Conservation (phyloP, 92 coral and sea anemone genomes). For the Porites evermanni region DNA sequence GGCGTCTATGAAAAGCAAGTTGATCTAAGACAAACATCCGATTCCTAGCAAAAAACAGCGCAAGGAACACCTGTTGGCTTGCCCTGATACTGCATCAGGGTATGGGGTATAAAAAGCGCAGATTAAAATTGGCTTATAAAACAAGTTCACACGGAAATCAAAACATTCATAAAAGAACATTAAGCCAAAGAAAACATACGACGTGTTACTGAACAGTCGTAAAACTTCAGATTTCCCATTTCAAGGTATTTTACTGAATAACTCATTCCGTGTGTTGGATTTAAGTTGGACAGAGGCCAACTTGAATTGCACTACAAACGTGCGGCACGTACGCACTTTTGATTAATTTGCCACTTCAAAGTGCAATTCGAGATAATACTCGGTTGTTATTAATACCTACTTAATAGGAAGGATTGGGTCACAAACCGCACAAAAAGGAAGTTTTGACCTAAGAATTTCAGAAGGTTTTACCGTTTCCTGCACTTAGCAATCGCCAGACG, state of each 20-base stretch:
- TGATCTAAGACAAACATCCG: not conserved
- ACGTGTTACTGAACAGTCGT: not conserved
- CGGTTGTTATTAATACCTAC: too few relatives aligned
- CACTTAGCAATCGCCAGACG: too few relatives aligned
- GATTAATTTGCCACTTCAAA: too few relatives aligned
- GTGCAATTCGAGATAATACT: too few relatives aligned
- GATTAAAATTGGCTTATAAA: not conserved
- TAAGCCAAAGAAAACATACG: not conserved
- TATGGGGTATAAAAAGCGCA: not conserved
- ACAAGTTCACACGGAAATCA: not conserved
- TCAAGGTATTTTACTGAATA: not conserved
- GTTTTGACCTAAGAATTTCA: too few relatives aligned
- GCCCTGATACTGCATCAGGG: too few relatives aligned
- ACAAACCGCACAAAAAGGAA: too few relatives aligned
- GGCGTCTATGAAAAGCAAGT: not conserved
- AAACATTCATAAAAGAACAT: conserved; percentile 7
- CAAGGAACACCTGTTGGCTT: not conserved
- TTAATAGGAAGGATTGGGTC: too few relatives aligned
- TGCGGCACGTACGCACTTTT: not conserved
- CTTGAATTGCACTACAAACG: conserved; percentile 3
- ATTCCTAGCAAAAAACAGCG: not conserved
- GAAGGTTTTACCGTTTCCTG: too few relatives aligned
- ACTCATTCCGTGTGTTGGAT: conserved; percentile 6
- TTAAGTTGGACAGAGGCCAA: conserved; percentile 1
- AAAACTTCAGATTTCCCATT: not conserved